A percentile compares a stretch with the other conserved stretches of the same genome.
Evolutionary conservation across 2,113 vertebrate genomes (phyloP).

Genomic region (Lophochroa leadbeateri): DNA sequence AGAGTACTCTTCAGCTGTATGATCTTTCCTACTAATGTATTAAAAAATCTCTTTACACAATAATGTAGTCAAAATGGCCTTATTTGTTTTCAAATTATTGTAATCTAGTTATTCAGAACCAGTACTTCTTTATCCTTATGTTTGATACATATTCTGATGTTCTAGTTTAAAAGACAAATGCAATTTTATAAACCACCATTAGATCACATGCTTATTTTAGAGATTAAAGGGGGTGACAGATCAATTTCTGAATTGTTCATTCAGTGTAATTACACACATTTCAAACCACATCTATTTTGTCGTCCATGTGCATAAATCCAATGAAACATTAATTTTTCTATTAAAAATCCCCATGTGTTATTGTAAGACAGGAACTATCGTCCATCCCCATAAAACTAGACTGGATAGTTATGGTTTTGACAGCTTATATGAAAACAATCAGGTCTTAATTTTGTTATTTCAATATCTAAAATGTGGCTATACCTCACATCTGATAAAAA

Average conservation of each 20-base stretch:
- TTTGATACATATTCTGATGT: background rate
- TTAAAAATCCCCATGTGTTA: background rate
- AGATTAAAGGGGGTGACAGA: conserved; percentile 8
- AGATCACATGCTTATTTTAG: conserved; percentile 16
- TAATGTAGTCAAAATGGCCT: background rate
- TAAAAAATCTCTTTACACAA: background rate
- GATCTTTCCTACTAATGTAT: background rate
- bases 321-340: conserved; percentile 21
- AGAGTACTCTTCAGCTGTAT: background rate
- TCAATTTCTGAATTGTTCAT: background rate
- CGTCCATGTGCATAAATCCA: background rate
- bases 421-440: background rate
- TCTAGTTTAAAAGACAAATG: conserved; percentile 25
- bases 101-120: background rate
- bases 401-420: background rate
- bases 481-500: background rate
- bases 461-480: background rate
- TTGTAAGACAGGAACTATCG: background rate
- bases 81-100: background rate
- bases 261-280: background rate
- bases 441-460: background rate
- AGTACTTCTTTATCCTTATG: background rate
- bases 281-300: conserved; percentile 26
- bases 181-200: background rate
- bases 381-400: background rate